Base-by-base conservation (phyloP, 2,113 vertebrate genomes). In the Talpa occidentalis region DNA sequence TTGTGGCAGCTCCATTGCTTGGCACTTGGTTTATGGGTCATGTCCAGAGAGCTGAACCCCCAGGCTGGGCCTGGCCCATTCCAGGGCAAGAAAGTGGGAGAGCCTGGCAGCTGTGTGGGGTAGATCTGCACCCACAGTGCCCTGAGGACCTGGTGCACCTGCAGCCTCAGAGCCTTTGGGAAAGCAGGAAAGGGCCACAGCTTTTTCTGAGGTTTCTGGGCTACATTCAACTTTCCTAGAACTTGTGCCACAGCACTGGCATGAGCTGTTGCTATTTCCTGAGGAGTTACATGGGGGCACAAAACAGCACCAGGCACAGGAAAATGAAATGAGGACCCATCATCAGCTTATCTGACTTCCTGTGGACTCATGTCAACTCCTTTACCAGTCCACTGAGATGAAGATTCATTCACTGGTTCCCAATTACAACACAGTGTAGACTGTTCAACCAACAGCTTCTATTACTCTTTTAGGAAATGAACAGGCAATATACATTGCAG, bases 51-150 rank as follows among this genome's bases (percentile, higher is more conserved):
- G 52, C n/a, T 24, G 26, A n/a, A 21, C 10, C 26, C 11, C 59
- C 6, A 15, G 42, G 16, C 1, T 35, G 11, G 54, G 32, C 17
- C 21, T 14, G 11, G n/a, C 47, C 16, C 7, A 14, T 22, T 32
- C 6, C 24, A 2, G n/a, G 47, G 52, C 32, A 1, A 32, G 49
- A 3, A 30, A 14, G 3, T 21, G 37, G 2, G n/a, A 12, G 5
- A n/a, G 47, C n/a, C 16, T 11, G 19, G 59, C 22, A 72, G 76
- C 52, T n/a, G 59, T 0, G 28, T n/a, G n/a, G 28, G 62, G 9
- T 5, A 22, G 10, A 24, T 88, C 15, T 66, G 49, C 73, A 35
- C 24, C 21, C 11, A 30, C 62, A 47, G 49, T n/a, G 35, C 32
- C 66, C 62, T 35, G 10, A 11, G 21, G 26, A 17, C 32, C 15